Evolutionary conservation across 1,140 invertebrate genomes (phyloP), one percentile per base, ranked within the genome.

Genomic region (Trichogramma pretiosum): DNA sequence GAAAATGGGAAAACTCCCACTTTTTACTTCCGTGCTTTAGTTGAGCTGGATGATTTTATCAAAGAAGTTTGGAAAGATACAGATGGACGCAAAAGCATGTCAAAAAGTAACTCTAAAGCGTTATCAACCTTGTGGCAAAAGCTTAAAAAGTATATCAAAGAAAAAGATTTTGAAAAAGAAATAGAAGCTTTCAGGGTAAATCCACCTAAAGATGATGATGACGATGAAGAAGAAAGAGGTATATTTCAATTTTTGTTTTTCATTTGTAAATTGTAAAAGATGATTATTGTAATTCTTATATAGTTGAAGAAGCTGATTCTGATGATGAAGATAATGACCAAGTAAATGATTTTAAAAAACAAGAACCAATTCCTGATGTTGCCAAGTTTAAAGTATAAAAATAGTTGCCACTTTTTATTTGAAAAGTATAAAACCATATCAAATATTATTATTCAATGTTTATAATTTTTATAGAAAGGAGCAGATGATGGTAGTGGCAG

Each of bases 41-140:
- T 84, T 5, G 94, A 99, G 68, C 74, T 98, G 63, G 95, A 99
- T 64, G 93, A 95, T 63, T 98, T 97, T 68, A 85, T 97, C 5
- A 86, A 81, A 57, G 86, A 93, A 60, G 81, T 88, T 22, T 93
- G 88, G 89, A 83, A 87, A 60, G 88, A 93, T 62, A 75, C 82
- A 18, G 84, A 87, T 43, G 79, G 79, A 36, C 64, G 85, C n/a
- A 90, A 90, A 65, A 84, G 80, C 56, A 79, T 93, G 81, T 89
- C 81, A 8, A 93, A 93, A 67, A 84, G 83, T 55, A 93, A 92
- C 67, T 89, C 92, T 18, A 99, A 98, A 73, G 89, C 91, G 7
- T 74, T 99, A 36, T 82, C 91, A 3, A 90, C 93, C 0, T 73
- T 99, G 46, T 79, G 96, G 34, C 94, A 98, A 60, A 98, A 98